Evolutionary conservation across 1,140 invertebrate genomes (phyloP), one percentile per base, ranked within the genome.

Genomic region (Ooceraea biroi): DNA sequence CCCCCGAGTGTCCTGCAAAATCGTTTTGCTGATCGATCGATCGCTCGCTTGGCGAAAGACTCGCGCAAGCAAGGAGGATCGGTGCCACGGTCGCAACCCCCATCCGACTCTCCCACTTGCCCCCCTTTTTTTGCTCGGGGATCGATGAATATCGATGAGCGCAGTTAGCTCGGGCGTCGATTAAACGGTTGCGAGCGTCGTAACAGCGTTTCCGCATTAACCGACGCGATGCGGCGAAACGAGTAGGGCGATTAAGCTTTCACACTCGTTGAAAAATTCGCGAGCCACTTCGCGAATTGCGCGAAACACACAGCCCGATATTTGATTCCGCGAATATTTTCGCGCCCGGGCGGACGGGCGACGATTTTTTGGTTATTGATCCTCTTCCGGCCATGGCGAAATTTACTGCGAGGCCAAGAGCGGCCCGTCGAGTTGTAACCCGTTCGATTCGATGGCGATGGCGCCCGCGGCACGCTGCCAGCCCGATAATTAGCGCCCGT

Each of bases 401-500:
- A 72, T 82, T 82, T 61, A 85, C 58, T 72, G 22, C 12, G 30
- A 3, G 69, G 19, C 25, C n/a, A 8, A 5, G 36, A 36, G 30
- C 58, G 61, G 19, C 41, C n/a, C 46, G 44, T 22, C 30, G 82
- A 69, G 63, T 30, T 66, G 85, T 89, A 89, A 89, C 83, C 82
- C 76, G 88, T 80, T 68, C 88, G 63, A 88, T 88, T 85, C 85
- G 84, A 82, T 73, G 57, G 65, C 73, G 61, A 48, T 58, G 87
- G 71, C 66, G 80, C 69, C 73, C 76, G 86, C 71, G 86, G 84
- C 84, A 69, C 80, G 87, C 82, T 82, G 88, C 84, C 58, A 77
- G 82, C n/a, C 82, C 86, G 91, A 87, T 93, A 93, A 92, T 92
- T 92, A 93, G 90, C 90, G 89, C 88, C 86, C 88, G 90, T 89